Evolutionary conservation across 2,888 invertebrate genomes (phyloP), one percentile per base, ranked within the genome.

Genomic region (Drosophila peninsularis): DNA sequence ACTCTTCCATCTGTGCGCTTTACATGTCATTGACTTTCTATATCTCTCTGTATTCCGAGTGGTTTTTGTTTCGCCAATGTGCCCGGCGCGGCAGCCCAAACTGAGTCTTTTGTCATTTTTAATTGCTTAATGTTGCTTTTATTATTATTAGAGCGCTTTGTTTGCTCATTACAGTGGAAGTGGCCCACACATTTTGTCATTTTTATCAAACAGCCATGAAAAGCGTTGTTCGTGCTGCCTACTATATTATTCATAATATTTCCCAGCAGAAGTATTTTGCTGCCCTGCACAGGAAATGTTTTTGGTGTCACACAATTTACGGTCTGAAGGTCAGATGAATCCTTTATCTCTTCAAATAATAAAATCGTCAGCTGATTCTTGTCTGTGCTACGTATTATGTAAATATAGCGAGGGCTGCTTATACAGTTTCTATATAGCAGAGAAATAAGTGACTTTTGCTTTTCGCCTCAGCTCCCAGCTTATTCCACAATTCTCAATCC

Each of bases 1-100:
- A 36, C 42, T 55, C 42, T 52, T 41, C 27, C 37, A 39, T 27
- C 11, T 61, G 42, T 47, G 54, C 65, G 69, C 60, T 75, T 79
- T 78, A 64, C 76, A 85, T 86, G 85, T 88, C 89, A 86, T 75
- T 87, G 85, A 88, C 85, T 86, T 81, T 75, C 67, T 63, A 55
- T 62, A 62, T 64, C 47, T 47, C 50, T 62, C 27, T 56, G 55
- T 53, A 58, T 61, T 57, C 47, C 55, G 49, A 24, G 53, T 71
- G 36, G 42, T 70, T 54, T 55, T 57, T 45, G 44, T 52, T 64
- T 71, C 49, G 24, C 52, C 21, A 34, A 32, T 60, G 54, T 62
- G 50, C 41, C 58, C 57, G 47, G 52, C 45, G 19, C 57, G 52
- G 62, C 69, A 75, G 57, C 19, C 52, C 62, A 58, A 82, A 69